Evolutionary conservation across 2,888 invertebrate species (phyloP), one percentile per base, ranked within the genome.

Genomic region (Nomada flava): DNA sequence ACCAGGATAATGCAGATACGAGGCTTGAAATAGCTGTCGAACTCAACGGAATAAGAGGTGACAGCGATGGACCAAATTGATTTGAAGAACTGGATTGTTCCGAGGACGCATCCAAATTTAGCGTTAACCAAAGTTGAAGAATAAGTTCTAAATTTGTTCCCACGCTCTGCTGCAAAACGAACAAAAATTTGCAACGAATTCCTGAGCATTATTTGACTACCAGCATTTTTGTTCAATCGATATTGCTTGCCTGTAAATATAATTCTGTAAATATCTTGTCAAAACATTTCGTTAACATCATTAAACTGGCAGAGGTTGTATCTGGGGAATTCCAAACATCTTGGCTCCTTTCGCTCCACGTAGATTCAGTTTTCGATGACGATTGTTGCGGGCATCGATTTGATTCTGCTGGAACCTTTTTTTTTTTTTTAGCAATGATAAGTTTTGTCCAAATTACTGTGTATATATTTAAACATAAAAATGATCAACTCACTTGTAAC

Each of bases 51-150:
- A 97, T 96, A 75, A 95, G 94, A 1, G 97, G 97, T 62, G 95
- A 94, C 59, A 95, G 94, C 7, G 95, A 95, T 5, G 95, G 94
- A 85, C 95, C 95, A 83, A 96, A 95, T 57, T 95, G 95, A n/a
- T 94, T 86, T 0, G 90, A 85, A n/a, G 70, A 87, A 15, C 73
- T 85, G 50, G 92, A 85, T 62, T 90, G 88, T 79, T 93, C 95
- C 91, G 95, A 94, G 93, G 92, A 94, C 89, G 77, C 95, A 93
- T 94, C 97, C 95, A 95, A 94, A 87, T 98, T 98, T 82, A 98
- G 94, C 2, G 97, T 98, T 83, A 98, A 94, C 98, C 98, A 98
- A 86, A 98, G 94, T 86, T 98, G 97, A 53, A 98, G 94, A 67
- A 98, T 96, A 91, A 97, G 96, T 94, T 98, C 98, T 92, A 98